Evolutionary conservation across 2,797 vertebrate species (phyloP).

Genomic region (Centropyge bicolor): DNA sequence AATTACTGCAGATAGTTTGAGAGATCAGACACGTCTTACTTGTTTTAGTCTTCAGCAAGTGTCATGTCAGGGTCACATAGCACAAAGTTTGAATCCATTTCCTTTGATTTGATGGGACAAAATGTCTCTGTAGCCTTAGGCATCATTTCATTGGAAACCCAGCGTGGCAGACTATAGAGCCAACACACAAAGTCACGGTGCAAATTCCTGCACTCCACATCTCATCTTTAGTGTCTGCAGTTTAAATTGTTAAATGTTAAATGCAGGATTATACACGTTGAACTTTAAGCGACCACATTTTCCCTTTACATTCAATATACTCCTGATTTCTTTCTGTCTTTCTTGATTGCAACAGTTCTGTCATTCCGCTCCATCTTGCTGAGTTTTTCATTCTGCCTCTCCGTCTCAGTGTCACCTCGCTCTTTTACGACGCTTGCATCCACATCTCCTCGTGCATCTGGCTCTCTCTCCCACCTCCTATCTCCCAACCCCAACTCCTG

Average conservation of each 20-base stretch:
- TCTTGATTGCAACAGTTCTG: background rate
- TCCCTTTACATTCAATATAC: background rate
- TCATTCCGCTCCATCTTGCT: background rate
- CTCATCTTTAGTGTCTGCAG: background rate
- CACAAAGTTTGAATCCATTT: background rate
- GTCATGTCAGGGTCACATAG: background rate
- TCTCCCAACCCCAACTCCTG: constrained; percentile 37
- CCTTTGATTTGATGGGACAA: no score
- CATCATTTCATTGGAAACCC: background rate
- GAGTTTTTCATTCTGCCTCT: background rate
- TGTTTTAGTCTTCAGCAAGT: background rate
- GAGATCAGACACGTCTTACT: background rate
- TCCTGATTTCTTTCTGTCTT: background rate
- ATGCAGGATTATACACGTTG: background rate
- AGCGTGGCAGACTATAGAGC: background rate
- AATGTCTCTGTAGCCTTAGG: no score
- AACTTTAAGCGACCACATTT: constrained; percentile 3
- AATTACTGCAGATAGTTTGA: background rate
- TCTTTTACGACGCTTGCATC: background rate
- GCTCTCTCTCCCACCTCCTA: constrained; percentile 13
- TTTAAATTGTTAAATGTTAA: background rate
- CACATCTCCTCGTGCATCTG: constrained; percentile 34
- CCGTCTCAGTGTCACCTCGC: constrained; percentile 15
- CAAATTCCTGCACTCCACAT: background rate
- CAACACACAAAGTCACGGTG: background rate